Base-by-base conservation (phyloP, 2,113 vertebrate genomes). In the Rattus norvegicus region DNA sequence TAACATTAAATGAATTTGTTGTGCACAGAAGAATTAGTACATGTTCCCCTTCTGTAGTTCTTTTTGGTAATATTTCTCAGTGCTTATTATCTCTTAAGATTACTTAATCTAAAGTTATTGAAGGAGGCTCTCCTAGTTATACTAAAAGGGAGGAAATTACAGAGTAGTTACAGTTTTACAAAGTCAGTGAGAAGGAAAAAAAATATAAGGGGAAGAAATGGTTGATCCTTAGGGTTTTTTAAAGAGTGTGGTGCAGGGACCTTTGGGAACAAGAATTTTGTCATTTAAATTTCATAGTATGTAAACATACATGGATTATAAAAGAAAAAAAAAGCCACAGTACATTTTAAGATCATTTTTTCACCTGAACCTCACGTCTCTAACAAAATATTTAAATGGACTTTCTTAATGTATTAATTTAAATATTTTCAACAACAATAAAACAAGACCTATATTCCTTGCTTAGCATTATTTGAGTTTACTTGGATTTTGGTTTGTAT, bases 171-270 rank as follows among this genome's bases (percentile, higher is more conserved):
- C 54, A 85, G 73, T 95, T 95, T 91, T 94, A 84, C 14, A 26
- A 90, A 94, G 22, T 63, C 89, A 70, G 5, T 33, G 52, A 84
- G 63, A 79, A 9, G 12, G 30, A 36, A 69, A 13, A 76, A 81
- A 88, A 69, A 86, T 43, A n/a, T 33, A 88, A 73, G 28, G 88
- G 87, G 65, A 84, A 97, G 90, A 93, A 93, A 95, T 96, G 89
- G 83, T 95, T 94, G 59, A 80, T 97, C 90, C 95, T 97, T 96
- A 76, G 96, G 89, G 92, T 91, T 97, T 97, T 93, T 33, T 96
- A 90, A 95, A 85, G 92, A 85, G 86, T 97, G 75, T 96, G 36
- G 2, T 56, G 1, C 1, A 54, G 84, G 70, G 30, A 86, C 88
- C 22, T 90, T 93, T 90, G 73, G 77, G 81, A 96, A 95, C 6